These are phyloP conservation scores for Agelaius phoeniceus DNA, from an alignment of 2,113 vertebrate genomes.

Conservation along the genomic window DNA sequence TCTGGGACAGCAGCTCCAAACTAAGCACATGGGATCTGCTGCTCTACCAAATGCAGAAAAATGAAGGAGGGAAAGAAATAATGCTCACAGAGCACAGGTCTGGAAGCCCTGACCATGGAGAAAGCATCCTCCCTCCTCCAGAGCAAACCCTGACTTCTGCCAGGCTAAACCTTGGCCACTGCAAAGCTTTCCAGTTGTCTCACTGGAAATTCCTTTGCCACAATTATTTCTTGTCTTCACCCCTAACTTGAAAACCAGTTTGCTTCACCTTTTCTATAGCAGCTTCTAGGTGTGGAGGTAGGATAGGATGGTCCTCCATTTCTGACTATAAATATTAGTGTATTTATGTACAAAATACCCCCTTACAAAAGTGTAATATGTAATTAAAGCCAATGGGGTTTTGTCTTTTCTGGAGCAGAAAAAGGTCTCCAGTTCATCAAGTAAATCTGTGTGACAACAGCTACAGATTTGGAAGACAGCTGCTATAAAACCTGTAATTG, in stretches of 20 bases:
- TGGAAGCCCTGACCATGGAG: neutral
- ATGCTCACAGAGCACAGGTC: neutral
- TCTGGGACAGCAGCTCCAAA: conserved; percentile 4
- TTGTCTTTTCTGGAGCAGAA: neutral
- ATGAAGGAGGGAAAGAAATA: neutral
- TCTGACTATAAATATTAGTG: neutral
- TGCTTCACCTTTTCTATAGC: neutral
- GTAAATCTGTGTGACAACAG: neutral
- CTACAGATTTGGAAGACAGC: neutral
- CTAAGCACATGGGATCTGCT: neutral
- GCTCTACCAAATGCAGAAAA: neutral
- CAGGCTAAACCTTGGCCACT: neutral
- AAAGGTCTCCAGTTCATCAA: neutral
- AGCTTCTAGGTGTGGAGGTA: neutral
- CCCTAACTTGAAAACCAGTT: neutral
- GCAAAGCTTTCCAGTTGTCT: neutral
- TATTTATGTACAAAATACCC: too few species aligned
- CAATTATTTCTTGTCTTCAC: neutral
- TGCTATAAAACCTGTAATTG: neutral
- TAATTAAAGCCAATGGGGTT: neutral
- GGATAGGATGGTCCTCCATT: neutral
- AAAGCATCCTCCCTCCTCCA: neutral
- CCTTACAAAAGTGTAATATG: neutral
- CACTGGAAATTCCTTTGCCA: neutral
- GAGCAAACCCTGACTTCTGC: neutral